Evolutionary conservation across 1,140 invertebrate species (phyloP), one percentile per base, ranked within the genome.

Genomic region (Leptopilina clavipes): DNA sequence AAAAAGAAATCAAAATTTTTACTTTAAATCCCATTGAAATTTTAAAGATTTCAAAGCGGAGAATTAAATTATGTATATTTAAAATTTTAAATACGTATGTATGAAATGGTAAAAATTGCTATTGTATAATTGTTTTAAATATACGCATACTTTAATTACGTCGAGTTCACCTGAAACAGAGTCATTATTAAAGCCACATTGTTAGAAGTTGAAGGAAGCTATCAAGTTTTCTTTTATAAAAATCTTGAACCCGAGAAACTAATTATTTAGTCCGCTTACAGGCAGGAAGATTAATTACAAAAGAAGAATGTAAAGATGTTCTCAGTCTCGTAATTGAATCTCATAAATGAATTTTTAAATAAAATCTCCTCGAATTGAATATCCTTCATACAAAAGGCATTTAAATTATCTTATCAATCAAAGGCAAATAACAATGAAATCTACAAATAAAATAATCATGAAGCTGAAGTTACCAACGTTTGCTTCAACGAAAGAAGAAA

Each of bases 201-300:
- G 17, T 56, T 22, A 17, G 17, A 56, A 18, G 17, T 56, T 56
- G 17, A 56, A 56, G 17, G 45, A 11, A 56, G 52, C 52, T 56
- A 56, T 22, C 52, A 56, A 56, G 45, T 48, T 48, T 48, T 48
- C 45, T 48, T 48, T 48, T 48, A 48, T 48, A 12, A 48, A 48
- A 48, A 48, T 48, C 45, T 48, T 48, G 45, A 48, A 48, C 45
- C 45, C 45, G 45, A 48, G 45, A 48, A 48, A 48, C 45, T 56
- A 56, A 56, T 56, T 18, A 22, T 56, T 56, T 56, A 56, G 45
- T 48, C 45, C 45, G 45, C 45, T 48, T 48, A 48, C n/a, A n/a
- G n/a, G n/a, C n/a, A n/a, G n/a, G n/a, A n/a, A n/a, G n/a, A n/a
- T n/a, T n/a, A n/a, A n/a, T 48, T 48, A 48, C n/a, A 48, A 48